Evolutionary conservation across 2,113 vertebrate genomes (phyloP).

Genomic region (Otus sunia): DNA sequence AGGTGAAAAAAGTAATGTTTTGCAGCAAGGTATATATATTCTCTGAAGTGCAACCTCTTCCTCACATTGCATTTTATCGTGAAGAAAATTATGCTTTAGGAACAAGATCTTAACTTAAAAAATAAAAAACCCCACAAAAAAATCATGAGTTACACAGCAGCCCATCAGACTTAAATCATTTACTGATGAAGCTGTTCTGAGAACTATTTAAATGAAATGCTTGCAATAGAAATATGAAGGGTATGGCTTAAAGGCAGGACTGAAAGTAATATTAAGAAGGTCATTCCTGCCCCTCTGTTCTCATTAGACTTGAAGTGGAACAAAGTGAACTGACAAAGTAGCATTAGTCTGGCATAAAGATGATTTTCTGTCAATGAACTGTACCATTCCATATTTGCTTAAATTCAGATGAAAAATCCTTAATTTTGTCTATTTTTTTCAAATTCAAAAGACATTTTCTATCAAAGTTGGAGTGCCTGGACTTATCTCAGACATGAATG

Average conservation of each 20-base stretch:
- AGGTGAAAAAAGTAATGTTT: not conserved
- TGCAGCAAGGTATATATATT: not conserved
- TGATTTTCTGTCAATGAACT: not conserved
- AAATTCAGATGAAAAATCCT: not conserved
- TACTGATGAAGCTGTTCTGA: not conserved
- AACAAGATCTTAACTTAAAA: not conserved
- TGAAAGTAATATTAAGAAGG: not conserved
- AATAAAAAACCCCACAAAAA: not conserved
- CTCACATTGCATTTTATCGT: not conserved
- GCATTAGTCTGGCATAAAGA: not conserved
- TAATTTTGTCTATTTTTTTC: not conserved
- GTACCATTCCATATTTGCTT: not conserved
- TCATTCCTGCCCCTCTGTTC: not conserved
- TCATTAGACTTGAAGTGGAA: not conserved
- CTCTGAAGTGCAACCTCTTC: not conserved
- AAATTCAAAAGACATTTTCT: not conserved
- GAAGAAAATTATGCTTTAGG: not conserved
- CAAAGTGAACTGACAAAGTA: not conserved
- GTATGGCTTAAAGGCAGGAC: not conserved
- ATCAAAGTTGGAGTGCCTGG: not conserved
- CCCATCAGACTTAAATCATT: not conserved
- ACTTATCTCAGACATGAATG: not conserved
- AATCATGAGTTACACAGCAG: not conserved
- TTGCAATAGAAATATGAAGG: not conserved
- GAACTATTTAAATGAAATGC: not conserved